Percentiles rank a stretch among this genome's conserved stretches.
phyloP scores from a whole-genome alignment of 1,140 invertebrate genomes.

The Hyles vespertilio region DNA sequence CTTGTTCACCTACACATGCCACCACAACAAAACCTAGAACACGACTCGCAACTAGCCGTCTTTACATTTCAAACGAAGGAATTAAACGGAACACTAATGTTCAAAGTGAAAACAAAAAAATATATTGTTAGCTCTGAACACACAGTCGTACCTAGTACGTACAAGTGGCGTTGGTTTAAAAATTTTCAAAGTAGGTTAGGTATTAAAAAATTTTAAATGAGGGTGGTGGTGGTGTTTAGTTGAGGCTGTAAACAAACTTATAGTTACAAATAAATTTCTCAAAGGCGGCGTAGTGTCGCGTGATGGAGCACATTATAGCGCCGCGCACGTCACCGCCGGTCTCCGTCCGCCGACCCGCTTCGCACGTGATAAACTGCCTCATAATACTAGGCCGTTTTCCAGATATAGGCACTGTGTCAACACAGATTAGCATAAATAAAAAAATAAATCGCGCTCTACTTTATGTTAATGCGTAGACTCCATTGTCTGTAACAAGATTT shows the following conservation, averaged over 20 bases:
- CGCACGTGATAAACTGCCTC: conserved; percentile 50
- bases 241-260: conserved; percentile 25
- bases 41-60: too few species aligned
- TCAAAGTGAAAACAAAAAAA: too few species aligned
- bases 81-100: too few species aligned
- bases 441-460: background rate
- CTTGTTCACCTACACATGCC: too few species aligned
- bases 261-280: conserved; percentile 34
- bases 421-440: background rate
- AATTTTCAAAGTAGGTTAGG: too few species aligned
- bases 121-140: too few species aligned
- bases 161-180: background rate
- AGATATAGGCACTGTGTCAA: conserved; percentile 14
- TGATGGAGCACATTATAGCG: conserved; percentile 52
- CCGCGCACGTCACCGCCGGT: conserved; percentile 39
- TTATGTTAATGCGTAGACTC: too few species aligned
- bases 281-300: conserved; percentile 55
- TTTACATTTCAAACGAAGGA: too few species aligned
- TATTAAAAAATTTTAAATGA: background rate
- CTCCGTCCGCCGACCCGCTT: conserved; percentile 21
- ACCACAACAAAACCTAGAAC: too few species aligned
- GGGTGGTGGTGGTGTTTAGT: conserved; percentile 9
- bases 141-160: too few species aligned
- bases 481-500: too few species aligned
- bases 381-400: conserved; percentile 15